Evolutionary conservation across 2,113 vertebrate genomes (phyloP).

Genomic region (Pimephales promelas): DNA sequence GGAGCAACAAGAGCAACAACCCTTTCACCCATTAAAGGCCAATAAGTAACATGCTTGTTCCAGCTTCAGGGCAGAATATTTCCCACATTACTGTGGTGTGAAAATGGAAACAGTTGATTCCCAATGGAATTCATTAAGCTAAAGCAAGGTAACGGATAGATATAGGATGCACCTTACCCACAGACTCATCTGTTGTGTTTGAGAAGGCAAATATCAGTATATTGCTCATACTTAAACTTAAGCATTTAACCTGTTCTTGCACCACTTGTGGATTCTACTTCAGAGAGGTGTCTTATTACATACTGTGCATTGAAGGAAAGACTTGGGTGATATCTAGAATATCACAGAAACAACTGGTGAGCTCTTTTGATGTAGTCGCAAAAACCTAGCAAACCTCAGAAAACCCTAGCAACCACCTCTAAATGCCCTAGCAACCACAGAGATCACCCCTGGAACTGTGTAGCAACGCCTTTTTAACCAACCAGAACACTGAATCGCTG

Average conservation of each 20-base stretch:
- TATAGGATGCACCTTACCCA: not conserved
- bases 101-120: conserved; percentile 45
- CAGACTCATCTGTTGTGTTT: not conserved
- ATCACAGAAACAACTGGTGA: not conserved
- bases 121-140: conserved; percentile 43
- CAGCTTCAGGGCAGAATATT: conserved; percentile 33
- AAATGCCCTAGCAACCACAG: not conserved
- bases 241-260: not conserved
- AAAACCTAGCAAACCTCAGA: not conserved
- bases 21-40: conserved; percentile 45
- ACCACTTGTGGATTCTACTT: not conserved
- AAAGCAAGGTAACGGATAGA: not conserved
- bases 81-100: conserved; percentile 53
- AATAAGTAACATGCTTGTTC: conserved; percentile 30
- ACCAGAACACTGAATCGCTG: not conserved
- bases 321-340: not conserved
- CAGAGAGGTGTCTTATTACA: not conserved
- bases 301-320: not conserved
- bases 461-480: not conserved
- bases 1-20: conserved; percentile 23
- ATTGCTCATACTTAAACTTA: not conserved
- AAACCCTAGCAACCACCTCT: not conserved
- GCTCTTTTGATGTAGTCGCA: not conserved
- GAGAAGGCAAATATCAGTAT: not conserved
- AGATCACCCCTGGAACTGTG: not conserved